These are phyloP conservation scores for Panagrolaimus sp. DNA, from an alignment of 1,140 invertebrate species.

Conservation along the genomic window DNA sequence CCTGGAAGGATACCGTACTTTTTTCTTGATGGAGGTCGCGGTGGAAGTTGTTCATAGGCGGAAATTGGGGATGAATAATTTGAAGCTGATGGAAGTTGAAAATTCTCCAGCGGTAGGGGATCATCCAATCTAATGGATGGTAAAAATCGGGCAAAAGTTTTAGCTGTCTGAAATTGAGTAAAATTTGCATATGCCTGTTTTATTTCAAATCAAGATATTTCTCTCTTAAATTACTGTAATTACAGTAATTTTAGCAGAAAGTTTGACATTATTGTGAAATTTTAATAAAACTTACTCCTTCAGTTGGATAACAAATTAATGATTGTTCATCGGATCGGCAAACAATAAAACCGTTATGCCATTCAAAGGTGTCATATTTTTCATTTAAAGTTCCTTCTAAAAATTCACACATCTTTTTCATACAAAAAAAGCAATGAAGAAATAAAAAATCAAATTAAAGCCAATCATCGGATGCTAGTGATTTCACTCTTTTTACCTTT, in stretches of 20 bases:
- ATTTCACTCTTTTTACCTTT: too few species aligned
- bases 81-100: background rate
- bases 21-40: background rate
- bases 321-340: background rate
- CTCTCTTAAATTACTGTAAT: too few species aligned
- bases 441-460: too few species aligned
- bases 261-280: background rate
- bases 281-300: background rate
- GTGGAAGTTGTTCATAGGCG: background rate
- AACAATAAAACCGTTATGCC: conserved; percentile 10
- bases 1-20: background rate
- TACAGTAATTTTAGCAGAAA: background rate
- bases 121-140: background rate
- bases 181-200: too few species aligned
- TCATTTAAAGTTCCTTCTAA: too few species aligned
- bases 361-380: background rate
- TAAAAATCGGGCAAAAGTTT: background rate
- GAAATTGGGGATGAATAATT: too few species aligned
- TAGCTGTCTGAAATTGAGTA: background rate
- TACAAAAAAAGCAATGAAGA: too few species aligned
- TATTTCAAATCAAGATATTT: too few species aligned
- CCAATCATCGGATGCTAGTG: too few species aligned
- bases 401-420: too few species aligned
- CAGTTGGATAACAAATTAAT: background rate
- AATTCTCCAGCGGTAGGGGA: background rate